Evolutionary conservation across 2,888 invertebrate genomes (phyloP).

Genomic region (Electrophaes corylata): DNA sequence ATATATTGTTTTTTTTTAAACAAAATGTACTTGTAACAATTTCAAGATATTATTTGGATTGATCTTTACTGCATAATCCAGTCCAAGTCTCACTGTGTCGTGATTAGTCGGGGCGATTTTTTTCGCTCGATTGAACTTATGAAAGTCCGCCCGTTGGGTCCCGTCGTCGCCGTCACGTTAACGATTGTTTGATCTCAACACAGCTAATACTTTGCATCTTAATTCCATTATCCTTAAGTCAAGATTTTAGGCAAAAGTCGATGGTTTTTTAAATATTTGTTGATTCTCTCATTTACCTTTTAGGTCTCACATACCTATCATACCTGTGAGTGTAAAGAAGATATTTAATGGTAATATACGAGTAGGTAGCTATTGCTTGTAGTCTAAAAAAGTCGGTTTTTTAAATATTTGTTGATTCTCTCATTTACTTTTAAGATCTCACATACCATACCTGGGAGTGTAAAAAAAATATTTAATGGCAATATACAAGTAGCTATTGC

Average conservation of each 20-base stretch:
- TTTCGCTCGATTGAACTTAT: conserved; percentile 81
- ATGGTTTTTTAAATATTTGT: not conserved
- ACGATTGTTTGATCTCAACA: conserved; percentile 78
- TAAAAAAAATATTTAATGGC: too few species aligned
- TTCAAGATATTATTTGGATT: conserved; percentile 12
- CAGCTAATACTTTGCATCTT: conserved; percentile 46
- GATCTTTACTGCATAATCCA: conserved; percentile 44
- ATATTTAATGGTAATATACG: too few species aligned
- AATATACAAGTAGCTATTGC: too few species aligned
- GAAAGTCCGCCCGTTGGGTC: conserved; percentile 58
- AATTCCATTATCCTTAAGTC: conserved; percentile 22
- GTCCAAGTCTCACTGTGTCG: conserved; percentile 54
- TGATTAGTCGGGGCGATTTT: conserved; percentile 76
- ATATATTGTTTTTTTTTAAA: not conserved
- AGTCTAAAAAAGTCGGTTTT: too few species aligned
- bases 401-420: too few species aligned
- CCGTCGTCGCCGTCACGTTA: conserved; percentile 52
- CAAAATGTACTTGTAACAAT: not conserved
- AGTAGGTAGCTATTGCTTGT: too few species aligned
- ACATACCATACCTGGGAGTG: too few species aligned
- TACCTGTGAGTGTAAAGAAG: too few species aligned
- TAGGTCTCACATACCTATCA: too few species aligned
- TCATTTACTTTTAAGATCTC: too few species aligned
- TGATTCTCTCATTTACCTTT: too few species aligned
- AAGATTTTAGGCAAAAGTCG: conserved; percentile 1